Evolutionary conservation across 1,140 invertebrate species (phyloP), one percentile per base, ranked within the genome.

Genomic region (Rhagoletis pomonella): DNA sequence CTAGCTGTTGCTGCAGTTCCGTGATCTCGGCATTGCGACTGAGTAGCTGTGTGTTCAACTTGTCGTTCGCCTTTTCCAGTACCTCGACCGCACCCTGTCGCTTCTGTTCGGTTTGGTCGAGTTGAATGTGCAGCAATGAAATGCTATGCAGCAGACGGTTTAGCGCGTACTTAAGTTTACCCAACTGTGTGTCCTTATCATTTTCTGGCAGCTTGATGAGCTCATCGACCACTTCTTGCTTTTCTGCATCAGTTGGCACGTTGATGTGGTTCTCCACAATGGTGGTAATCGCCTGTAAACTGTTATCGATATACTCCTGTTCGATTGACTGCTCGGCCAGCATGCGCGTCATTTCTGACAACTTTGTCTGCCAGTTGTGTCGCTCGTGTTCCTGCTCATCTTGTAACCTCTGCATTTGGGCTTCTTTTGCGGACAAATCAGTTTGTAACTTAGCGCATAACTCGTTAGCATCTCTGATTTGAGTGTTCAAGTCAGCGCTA

Each of bases 21-120:
- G 55, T 62, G 50, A 87, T 86, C 47, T 88, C 86, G 5, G 77
- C 69, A 67, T 88, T 84, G 12, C 85, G 58, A n/a, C 59, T 62
- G 7, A 88, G 62, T 42, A 87, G 86, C 44, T 88, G 64, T 1
- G n/a, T 50, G 19, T 60, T 69, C 1, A 90, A 62, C 81, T 89
- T 90, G 17, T 89, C 88, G 39, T 90, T 90, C 1, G 88, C 87
- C 17, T 87, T 58, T 60, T 90, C 89, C 1, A 90, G 12, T 4
- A 81, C 73, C 10, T 81, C 73, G 19, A 81, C 39, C 4, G 62
- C 50, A 17, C 67, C 65, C 14, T 88, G 62, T 2, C 85, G 50
- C 14, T 87, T 87, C n/a, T 85, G 39, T 39, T 85, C 59, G 77
- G n/a, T 14, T 29, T 87, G 67, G 5, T 84, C 77, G 19, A 86